phyloP scores from a whole-genome alignment of 2,888 invertebrate genomes.

The Danaus chrysippus region DNA sequence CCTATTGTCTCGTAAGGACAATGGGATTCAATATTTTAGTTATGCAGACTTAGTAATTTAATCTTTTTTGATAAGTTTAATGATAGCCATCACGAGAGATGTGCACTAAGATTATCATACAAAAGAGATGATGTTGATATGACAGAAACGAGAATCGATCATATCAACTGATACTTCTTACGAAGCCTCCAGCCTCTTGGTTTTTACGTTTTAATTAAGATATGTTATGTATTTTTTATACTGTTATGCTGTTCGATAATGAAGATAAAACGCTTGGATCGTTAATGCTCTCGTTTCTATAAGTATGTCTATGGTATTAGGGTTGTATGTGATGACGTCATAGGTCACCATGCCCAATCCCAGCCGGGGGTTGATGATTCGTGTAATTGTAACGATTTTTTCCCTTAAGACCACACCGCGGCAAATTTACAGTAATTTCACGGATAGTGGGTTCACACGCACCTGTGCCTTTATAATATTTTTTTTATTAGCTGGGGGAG shows the following conservation, averaged over 20 bases:
- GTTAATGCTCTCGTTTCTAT: too few species aligned
- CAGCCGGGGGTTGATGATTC: conserved; percentile 66
- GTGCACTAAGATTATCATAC: conserved; percentile 26
- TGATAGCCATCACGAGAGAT: conserved; percentile 28
- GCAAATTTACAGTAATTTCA: conserved; percentile 74
- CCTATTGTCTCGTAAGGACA: conserved; percentile 54
- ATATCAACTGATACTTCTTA: background rate
- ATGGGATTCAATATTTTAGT: conserved; percentile 44
- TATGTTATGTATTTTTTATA: background rate
- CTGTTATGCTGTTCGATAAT: background rate
- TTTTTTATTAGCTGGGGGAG: conserved; percentile 16
- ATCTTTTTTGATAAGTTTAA: conserved; percentile 25
- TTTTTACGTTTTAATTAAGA: background rate
- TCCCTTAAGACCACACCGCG: conserved; percentile 71
- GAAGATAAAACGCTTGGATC: conserved; percentile 15
- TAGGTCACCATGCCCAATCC: conserved; percentile 67
- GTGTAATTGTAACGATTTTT: conserved; percentile 67
- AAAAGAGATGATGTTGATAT: conserved; percentile 25
- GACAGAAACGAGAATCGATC: conserved; percentile 16
- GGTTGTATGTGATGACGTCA: conserved; percentile 62
- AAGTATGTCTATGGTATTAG: conserved; percentile 19
- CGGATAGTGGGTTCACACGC: conserved; percentile 71
- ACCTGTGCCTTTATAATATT: conserved; percentile 34
- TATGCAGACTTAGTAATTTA: conserved; percentile 31
- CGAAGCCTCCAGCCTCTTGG: background rate